phyloP scores from a whole-genome alignment of 2,113 vertebrate species.

The Mustela lutreola region DNA sequence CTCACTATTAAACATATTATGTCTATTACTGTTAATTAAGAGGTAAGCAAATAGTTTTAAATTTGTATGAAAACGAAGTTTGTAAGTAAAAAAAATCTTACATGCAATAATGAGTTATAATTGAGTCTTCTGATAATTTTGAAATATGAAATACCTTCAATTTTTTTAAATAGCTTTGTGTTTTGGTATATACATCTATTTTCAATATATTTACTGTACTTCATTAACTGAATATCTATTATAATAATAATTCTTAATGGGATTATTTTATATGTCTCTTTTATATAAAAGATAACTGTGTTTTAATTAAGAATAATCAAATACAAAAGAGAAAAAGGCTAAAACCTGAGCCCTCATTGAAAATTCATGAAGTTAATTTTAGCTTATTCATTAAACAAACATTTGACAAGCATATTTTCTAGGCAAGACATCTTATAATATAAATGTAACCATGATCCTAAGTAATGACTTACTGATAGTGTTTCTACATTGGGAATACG shows the following conservation, averaged over 20 bases:
- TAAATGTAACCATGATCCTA: neutral
- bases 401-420: neutral
- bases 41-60: neutral
- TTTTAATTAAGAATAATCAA: conserved; percentile 12
- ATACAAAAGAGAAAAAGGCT: neutral
- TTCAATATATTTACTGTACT: neutral
- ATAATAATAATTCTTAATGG: neutral
- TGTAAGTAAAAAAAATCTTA: neutral
- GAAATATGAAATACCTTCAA: neutral
- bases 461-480: neutral
- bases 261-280: neutral
- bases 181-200: neutral
- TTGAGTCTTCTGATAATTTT: neutral
- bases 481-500: neutral
- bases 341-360: neutral
- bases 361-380: conserved; percentile 8
- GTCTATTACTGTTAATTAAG: neutral
- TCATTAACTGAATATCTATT: neutral
- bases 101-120: neutral
- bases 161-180: neutral
- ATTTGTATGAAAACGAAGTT: neutral
- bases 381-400: conserved; percentile 17
- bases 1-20: neutral
- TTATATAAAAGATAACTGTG: neutral
- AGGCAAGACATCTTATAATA: neutral